Evolutionary conservation across 2,888 invertebrate species (phyloP), one percentile per base, ranked within the genome.

Genomic region (Thereva unica): DNA sequence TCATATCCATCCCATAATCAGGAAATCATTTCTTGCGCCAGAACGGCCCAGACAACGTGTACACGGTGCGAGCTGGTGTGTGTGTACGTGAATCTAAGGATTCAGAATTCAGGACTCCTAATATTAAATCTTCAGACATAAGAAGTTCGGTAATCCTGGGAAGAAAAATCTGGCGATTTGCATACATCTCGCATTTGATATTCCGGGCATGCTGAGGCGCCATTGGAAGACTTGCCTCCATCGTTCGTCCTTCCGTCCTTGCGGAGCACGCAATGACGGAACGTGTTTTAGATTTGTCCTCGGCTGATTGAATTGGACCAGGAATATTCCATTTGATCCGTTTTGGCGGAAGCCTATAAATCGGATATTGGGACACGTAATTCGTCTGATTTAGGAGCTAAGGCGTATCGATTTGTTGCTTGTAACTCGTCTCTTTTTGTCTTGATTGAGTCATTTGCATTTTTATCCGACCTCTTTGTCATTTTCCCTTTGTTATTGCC

Each of bases 311-410:
- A 68, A 68, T 68, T 68, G 68, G 64, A 68, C 68, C 64, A 66
- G 63, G 66, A 68, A 68, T 68, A 68, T 68, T 66, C 68, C 68
- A 68, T 68, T 68, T 68, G 68, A 68, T 68, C 68, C 68, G 42
- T 65, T 68, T 68, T 57, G 57, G 68, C 44, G 64, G 68, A 64
- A 68, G 65, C 64, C 64, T 59, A 68, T 59, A 59, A 59, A 59
- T 59, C 59, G 59, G 59, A 68, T 68, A 68, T 68, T 68, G 68
- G 61, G 65, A 68, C 68, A 68, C 68, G 68, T 68, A 68, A 68
- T 63, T 68, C 66, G 55, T 63, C 66, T 68, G 68, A 68, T 68
- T 68, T 68, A 64, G 66, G 57, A 53, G 56, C 63, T 64, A 41
- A 66, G 56, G 50, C 44, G 47, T 64, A 66, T 63, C 68, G 68